A percentile compares a stretch with the other conserved stretches of the same genome.
phyloP scores from a whole-genome alignment of 2,113 vertebrate species.

The Tyto alba region DNA sequence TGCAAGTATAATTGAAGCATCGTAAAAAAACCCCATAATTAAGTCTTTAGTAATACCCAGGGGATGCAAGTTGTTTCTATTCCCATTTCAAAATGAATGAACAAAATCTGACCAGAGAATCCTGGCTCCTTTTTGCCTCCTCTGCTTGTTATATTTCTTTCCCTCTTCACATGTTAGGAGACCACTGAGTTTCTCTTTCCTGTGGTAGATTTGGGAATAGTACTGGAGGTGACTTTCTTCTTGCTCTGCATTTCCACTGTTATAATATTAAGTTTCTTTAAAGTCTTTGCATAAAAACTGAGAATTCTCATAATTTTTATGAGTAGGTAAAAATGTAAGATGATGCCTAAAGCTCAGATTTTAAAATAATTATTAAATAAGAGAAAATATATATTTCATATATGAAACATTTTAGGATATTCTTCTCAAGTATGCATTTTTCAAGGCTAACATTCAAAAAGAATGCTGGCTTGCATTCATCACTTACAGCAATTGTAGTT shows the following conservation, averaged over 20 bases:
- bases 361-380: conserved; percentile 28
- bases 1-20: conserved; percentile 51
- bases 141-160: not conserved
- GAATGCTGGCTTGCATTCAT: conserved; percentile 63
- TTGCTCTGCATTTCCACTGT: not conserved
- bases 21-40: conserved; percentile 3
- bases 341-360: not conserved
- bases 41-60: conserved; percentile 50
- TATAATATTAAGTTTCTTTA: not conserved
- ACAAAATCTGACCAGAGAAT: conserved; percentile 43
- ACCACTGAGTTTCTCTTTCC: not conserved
- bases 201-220: not conserved
- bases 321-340: not conserved
- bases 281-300: not conserved
- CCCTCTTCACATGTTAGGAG: not conserved
- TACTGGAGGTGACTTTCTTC: not conserved
- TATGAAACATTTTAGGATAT: conserved; percentile 47
- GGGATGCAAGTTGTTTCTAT: conserved; percentile 35
- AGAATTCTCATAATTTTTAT: not conserved
- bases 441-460: conserved; percentile 23
- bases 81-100: conserved; percentile 48
- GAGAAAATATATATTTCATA: conserved; percentile 55
- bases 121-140: conserved; percentile 1
- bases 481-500: conserved; percentile 40
- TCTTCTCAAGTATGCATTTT: conserved; percentile 17